These are phyloP conservation scores for Sclerodermus sp. DNA, from an alignment of 2,888 invertebrate species.

Conservation along the genomic window DNA sequence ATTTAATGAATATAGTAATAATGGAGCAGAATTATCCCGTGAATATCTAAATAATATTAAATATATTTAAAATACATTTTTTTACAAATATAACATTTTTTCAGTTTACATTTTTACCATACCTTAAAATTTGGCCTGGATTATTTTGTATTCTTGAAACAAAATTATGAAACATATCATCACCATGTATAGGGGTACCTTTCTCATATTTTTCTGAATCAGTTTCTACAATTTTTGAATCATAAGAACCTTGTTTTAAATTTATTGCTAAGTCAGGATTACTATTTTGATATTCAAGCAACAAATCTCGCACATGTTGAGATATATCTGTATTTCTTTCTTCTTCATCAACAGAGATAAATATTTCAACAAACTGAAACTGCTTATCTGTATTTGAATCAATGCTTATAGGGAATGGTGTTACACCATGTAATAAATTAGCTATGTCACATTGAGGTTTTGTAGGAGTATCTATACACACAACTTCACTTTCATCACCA, in stretches of 20 bases:
- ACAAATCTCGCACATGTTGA: slow-evolving; percentile 67
- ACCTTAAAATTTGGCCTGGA: slow-evolving; percentile 85
- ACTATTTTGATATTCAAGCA: slow-evolving; percentile 64
- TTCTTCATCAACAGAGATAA: slow-evolving; percentile 68
- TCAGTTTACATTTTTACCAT: slow-evolving; percentile 19
- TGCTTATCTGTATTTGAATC: slow-evolving; percentile 45
- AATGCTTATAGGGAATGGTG: slow-evolving; percentile 58
- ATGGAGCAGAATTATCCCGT: slow-evolving; percentile 67
- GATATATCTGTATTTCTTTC: slow-evolving; percentile 53
- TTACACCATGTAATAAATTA: slow-evolving; percentile 71
- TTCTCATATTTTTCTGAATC: slow-evolving; percentile 77
- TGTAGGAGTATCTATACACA: slow-evolving; percentile 76
- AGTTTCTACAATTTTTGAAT: slow-evolving; percentile 46
- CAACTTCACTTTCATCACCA: slow-evolving; percentile 77
- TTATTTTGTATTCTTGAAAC: slow-evolving; percentile 71
- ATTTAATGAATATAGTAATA: slow-evolving; percentile 70
- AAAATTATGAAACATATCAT: slow-evolving; percentile 80
- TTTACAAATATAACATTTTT: not conserved
- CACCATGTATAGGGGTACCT: slow-evolving; percentile 77
- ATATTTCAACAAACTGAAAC: slow-evolving; percentile 60
- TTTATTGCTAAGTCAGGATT: slow-evolving; percentile 31
- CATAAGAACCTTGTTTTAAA: slow-evolving; percentile 34
- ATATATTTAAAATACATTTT: not conserved
- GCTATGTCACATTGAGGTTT: slow-evolving; percentile 71
- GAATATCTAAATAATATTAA: slow-evolving; percentile 67